Evolutionary conservation across 1,140 invertebrate genomes (phyloP).

Genomic region (Adelges cooleyi): DNA sequence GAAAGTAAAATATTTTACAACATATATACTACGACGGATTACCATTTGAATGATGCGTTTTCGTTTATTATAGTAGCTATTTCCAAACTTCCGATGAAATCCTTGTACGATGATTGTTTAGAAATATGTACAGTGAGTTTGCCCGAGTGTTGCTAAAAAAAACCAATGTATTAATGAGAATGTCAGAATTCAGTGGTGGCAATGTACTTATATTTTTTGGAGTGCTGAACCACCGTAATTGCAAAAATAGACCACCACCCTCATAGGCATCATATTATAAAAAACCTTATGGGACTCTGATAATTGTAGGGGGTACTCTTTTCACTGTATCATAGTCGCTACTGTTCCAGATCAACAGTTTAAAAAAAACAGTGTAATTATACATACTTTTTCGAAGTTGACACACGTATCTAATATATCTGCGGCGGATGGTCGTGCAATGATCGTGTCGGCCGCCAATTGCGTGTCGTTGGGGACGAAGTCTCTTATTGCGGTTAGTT

Average conservation of each 20-base stretch:
- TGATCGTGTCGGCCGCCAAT: not conserved
- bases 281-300: too few relatives aligned
- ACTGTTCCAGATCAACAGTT: too few relatives aligned
- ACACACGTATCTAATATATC: conserved; percentile 21
- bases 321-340: too few relatives aligned
- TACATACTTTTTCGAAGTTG: conserved; percentile 27
- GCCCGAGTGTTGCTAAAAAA: conserved; percentile 2
- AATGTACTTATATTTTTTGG: too few relatives aligned
- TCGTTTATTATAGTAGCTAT: conserved; percentile 24
- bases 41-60: conserved; percentile 27
- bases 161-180: not conserved
- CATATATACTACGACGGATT: not conserved
- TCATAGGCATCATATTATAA: too few relatives aligned
- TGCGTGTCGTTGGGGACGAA: conserved; percentile 8
- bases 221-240: too few relatives aligned
- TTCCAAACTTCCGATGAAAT: conserved; percentile 18
- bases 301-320: too few relatives aligned
- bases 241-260: too few relatives aligned
- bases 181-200: too few relatives aligned
- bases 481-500: not conserved
- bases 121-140: conserved; percentile 17
- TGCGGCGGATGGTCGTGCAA: not conserved
- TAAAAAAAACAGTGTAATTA: too few relatives aligned
- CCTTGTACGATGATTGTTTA: not conserved
- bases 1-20: too few relatives aligned